phyloP scores from a whole-genome alignment of 2,113 vertebrate species.

The Holacanthus passer region DNA sequence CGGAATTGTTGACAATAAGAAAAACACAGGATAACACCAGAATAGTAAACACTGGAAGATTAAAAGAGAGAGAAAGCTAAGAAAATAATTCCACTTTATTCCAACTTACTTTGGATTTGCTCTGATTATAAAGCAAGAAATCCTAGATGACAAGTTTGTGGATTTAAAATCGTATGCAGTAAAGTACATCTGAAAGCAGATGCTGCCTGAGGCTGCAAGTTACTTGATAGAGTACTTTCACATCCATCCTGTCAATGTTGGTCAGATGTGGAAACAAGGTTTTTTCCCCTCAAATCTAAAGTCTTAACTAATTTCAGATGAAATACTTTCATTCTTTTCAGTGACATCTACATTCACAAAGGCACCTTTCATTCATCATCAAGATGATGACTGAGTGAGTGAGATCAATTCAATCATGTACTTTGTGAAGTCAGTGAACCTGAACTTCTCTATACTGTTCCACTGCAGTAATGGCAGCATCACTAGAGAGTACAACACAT shows the following conservation, averaged over 20 bases:
- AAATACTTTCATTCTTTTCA: not conserved
- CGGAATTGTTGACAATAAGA: not conserved
- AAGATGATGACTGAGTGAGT: not conserved
- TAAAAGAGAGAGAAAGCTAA: too few relatives aligned
- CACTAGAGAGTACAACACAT: not conserved
- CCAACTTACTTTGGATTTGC: not conserved
- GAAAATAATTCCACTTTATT: not conserved
- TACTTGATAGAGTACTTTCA: not conserved
- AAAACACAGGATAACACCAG: too few relatives aligned
- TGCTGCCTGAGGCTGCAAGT: too few relatives aligned
- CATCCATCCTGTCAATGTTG: not conserved
- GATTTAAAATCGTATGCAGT: not conserved
- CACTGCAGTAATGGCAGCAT: slow-evolving; percentile 8
- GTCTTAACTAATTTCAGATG: not conserved
- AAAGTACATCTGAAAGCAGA: not conserved
- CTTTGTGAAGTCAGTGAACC: slow-evolving; percentile 8
- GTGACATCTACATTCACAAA: not conserved
- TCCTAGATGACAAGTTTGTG: not conserved
- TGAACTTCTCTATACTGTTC: not conserved
- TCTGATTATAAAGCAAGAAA: not conserved
- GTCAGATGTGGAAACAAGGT: not conserved
- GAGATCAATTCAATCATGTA: slow-evolving; percentile 8
- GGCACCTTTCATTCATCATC: slow-evolving; percentile 10
- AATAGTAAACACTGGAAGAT: too few relatives aligned
- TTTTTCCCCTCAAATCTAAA: not conserved